Base-by-base conservation (phyloP, 2,888 invertebrate genomes). In the Sympetrum striolatum region DNA sequence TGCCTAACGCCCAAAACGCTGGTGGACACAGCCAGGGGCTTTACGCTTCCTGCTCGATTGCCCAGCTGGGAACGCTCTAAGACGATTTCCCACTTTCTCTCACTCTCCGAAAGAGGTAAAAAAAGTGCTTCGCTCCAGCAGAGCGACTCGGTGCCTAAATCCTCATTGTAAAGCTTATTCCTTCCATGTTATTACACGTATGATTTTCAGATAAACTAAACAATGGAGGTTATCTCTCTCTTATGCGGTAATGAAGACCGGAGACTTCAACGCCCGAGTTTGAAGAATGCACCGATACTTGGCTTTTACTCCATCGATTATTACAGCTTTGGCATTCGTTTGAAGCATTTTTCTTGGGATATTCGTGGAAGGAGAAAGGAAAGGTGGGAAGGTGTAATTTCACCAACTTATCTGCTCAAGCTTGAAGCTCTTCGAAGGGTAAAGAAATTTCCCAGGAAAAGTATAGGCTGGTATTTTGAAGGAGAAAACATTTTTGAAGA, bases 31-130 rank as follows among this genome's bases (percentile, higher is more conserved):
- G 86, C 22, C 58, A 10, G 25, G 25, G 82, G 25, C 53, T 82
- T 81, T 35, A 58, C 82, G 86, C 86, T 86, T 86, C 86, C 86
- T 86, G 86, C 22, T n/a, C 86, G 86, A 86, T 86, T 60, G 60
- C 58, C 60, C 60, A 60, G 86, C 60, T 60, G 53, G 15, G 86
- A 37, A 86, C 58, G 37, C 60, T 35, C 58, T 60, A 14, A n/a
- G 44, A 48, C 81, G 44, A n/a, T 25, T 73, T 86, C 60, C 37
- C 86, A 86, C 86, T 86, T 86, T 86, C 60, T 60, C 60, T 60
- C 37, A 22, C 31, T 73, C 86, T 35, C n/a, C 60, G 58, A 10
- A 15, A 35, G 60, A 37, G 80, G 25, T 8, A 58, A 60, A 86
- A 86, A 86, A 86, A 60, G 14, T 39, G 60, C 14, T 37, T 64